phyloP scores from a whole-genome alignment of 2,888 invertebrate species.

The Athalia rosae region DNA sequence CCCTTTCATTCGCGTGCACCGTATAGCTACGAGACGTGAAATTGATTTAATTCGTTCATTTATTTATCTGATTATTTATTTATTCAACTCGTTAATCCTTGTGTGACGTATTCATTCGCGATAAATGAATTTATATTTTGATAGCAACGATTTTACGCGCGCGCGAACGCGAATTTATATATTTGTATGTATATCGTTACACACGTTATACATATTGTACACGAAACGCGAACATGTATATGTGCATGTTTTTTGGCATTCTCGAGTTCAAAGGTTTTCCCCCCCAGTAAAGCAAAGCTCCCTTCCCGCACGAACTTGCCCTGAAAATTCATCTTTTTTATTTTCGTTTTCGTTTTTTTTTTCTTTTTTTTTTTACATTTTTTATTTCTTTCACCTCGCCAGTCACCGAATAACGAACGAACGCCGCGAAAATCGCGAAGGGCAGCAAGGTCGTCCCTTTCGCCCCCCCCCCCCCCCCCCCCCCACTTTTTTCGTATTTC shows the following conservation, averaged over 20 bases:
- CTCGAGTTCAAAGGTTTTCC: conserved; percentile 22
- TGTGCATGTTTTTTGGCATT: neutral
- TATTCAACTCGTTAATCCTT: no score
- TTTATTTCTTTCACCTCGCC: conserved; percentile 2
- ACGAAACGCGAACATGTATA: neutral
- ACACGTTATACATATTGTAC: neutral
- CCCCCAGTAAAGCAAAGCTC: conserved; percentile 12
- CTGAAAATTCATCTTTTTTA: neutral
- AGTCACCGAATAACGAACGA: conserved; percentile 18
- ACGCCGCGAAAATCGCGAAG: neutral
- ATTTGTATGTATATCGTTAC: neutral
- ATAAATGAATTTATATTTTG: conserved; percentile 6
- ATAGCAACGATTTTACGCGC: conserved; percentile 37
- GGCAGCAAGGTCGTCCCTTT: neutral
- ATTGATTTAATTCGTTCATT: no score
- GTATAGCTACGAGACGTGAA: no score
- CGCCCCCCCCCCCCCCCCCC: no score
- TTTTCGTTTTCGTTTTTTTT: neutral
- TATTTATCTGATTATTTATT: no score
- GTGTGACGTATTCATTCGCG: no score
- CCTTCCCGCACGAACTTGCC: neutral
- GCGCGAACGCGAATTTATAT: neutral
- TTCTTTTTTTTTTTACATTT: neutral
- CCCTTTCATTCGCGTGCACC: no score
- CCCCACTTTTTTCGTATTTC: neutral